These are phyloP conservation scores for Corvus hawaiiensis DNA, from an alignment of 2,113 vertebrate species.

Conservation along the genomic window DNA sequence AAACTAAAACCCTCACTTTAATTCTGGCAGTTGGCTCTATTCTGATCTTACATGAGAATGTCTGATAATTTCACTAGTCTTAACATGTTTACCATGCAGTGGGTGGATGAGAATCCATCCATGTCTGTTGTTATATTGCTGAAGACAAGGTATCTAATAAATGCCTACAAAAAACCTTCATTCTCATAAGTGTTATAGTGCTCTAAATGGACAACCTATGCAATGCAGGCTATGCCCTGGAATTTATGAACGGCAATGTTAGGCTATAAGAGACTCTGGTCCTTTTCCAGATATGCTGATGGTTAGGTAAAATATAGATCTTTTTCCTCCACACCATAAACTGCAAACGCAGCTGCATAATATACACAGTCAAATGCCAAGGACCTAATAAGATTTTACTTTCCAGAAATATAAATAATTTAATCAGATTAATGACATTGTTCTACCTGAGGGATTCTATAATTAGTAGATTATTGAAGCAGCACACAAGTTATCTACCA, in stretches of 20 bases:
- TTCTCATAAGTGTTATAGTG: neutral
- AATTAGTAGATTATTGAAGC: conserved; percentile 78
- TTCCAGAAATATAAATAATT: conserved; percentile 76
- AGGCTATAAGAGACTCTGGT: neutral
- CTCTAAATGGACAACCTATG: neutral
- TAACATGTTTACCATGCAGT: neutral
- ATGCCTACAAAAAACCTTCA: neutral
- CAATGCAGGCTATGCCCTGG: neutral
- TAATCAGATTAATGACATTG: conserved; percentile 80
- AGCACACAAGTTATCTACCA: conserved; percentile 72
- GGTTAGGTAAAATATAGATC: neutral
- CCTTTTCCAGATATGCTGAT: neutral
- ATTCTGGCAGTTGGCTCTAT: neutral
- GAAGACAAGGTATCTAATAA: neutral
- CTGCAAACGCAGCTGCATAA: neutral
- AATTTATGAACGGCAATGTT: neutral
- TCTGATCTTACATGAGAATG: neutral
- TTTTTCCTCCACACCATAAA: neutral
- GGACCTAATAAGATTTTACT: conserved; percentile 71
- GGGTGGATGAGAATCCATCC: neutral
- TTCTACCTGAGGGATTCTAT: conserved; percentile 76
- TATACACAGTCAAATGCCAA: conserved; percentile 57
- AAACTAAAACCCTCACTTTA: neutral
- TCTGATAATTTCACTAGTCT: neutral
- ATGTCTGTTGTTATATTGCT: neutral